These are phyloP conservation scores for Cataglyphis albicans DNA, from an alignment of 2,888 invertebrate species.

Conservation along the genomic window DNA sequence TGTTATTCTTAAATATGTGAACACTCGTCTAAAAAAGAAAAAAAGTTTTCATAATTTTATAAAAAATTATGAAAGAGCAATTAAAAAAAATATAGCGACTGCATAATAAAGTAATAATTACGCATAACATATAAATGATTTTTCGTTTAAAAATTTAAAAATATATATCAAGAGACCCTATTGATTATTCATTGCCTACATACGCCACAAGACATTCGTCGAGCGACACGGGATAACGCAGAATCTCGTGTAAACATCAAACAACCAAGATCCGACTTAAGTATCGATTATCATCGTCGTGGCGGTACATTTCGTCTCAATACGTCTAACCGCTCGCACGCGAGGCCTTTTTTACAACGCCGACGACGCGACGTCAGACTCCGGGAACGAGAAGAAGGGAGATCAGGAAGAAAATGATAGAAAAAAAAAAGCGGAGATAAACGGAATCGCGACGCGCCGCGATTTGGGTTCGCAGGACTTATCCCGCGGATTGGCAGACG, in stretches of 20 bases:
- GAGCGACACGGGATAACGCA: slow-evolving; percentile 64
- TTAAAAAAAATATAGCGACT: not conserved
- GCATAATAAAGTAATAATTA: not conserved
- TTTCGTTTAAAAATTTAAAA: slow-evolving; percentile 2
- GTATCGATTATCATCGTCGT: slow-evolving; percentile 67
- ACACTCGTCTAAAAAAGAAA: not conserved
- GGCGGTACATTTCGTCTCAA: slow-evolving; percentile 75
- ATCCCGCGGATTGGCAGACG: slow-evolving; percentile 77
- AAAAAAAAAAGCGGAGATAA: slow-evolving; percentile 23
- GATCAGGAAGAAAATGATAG: slow-evolving; percentile 53
- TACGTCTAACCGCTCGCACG: slow-evolving; percentile 72
- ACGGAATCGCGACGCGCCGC: slow-evolving; percentile 38
- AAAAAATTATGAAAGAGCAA: not conserved
- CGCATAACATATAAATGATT: not conserved
- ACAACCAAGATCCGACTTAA: slow-evolving; percentile 58
- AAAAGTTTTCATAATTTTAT: not conserved
- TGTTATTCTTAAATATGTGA: not conserved
- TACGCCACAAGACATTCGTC: slow-evolving; percentile 54
- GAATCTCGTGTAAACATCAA: slow-evolving; percentile 53
- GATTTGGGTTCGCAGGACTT: slow-evolving; percentile 69
- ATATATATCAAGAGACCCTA: not conserved
- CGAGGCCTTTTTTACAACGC: slow-evolving; percentile 56
- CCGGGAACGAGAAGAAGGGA: slow-evolving; percentile 56
- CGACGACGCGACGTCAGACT: slow-evolving; percentile 22
- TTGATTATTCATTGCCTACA: not conserved